Evolutionary conservation across 2,888 invertebrate species (phyloP), one percentile per base, ranked within the genome.

Genomic region (Euplexia lucipara): DNA sequence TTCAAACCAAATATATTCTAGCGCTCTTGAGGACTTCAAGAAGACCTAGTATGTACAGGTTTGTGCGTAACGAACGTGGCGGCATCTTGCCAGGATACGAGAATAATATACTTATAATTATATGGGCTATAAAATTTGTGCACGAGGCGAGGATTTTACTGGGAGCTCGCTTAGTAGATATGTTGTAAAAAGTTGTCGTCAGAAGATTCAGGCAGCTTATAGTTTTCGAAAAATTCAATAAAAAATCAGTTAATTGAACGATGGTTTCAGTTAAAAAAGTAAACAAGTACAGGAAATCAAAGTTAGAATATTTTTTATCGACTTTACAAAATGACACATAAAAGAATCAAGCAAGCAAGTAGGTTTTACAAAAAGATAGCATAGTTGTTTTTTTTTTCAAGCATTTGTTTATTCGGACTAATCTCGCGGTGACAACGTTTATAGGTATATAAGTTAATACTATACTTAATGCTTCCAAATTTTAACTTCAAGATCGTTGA

Each of bases 11-110:
- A 39, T 35, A 60, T 48, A 60, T 69, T 72, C 60, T 42, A 52
- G 37, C 47, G 45, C 37, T 60, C 59, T 69, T 58, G 41, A 69
- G 44, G 53, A 51, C 44, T 69, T 60, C 41, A 52, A 76, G 56
- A 51, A 59, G 48, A 66, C 26, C 44, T 61, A 70, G 42, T 47
- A 56, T 74, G 42, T 47, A 56, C 74, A 77, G 63, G 70, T 73
- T 73, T 66, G 30, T 63, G 41, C 16, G 35, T 54, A 53, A 57
- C 22, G 30, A 66, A 58, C 32, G 54, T 35, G 51, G 45, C 60
- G 78, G 63, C 78, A 77, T 73, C 60, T 66, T 76, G 78, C 78
- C 73, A 77, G 58, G 51, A 64, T 59, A 70, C 26, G 41, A 41
- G 52, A 59, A 76, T 77, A 69, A 72, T 69, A 60, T 47, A 71